Conservation (phyloP, 92 coral and sea anemone genomes). For the Zoanthus sansibaricus region DNA sequence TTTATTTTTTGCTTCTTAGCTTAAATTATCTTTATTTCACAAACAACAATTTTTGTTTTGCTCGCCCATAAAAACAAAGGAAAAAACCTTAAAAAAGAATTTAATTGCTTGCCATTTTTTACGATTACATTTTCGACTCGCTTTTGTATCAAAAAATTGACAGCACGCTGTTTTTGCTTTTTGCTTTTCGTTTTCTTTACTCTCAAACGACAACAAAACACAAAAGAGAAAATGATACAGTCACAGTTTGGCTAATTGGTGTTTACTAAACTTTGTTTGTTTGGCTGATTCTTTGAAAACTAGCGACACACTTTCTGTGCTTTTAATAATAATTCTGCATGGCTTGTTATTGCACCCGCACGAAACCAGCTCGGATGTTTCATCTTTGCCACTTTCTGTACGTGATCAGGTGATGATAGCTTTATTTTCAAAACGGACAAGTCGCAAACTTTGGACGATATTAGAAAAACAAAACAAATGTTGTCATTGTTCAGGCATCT, state of each 20-base stretch:
- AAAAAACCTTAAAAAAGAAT: no score
- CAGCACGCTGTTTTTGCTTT: neutral
- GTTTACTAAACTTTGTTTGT: neutral
- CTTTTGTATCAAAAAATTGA: neutral
- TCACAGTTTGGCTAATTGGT: constrained; percentile 5
- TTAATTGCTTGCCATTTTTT: neutral
- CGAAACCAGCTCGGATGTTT: neutral
- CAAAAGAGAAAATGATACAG: constrained; percentile 3
- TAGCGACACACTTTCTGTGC: neutral
- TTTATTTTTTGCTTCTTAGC: no score
- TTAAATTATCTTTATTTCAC: no score
- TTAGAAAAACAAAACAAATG: neutral
- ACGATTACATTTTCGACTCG: neutral
- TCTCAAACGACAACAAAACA: neutral
- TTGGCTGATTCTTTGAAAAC: neutral
- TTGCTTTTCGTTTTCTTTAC: neutral
- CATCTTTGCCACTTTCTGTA: neutral
- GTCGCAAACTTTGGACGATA: neutral
- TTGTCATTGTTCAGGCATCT: neutral
- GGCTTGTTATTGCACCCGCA: neutral
- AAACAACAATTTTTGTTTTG: no score
- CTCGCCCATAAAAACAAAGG: no score
- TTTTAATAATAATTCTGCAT: neutral
- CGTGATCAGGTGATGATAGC: neutral
- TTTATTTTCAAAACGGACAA: neutral